A percentile compares a stretch with the other conserved stretches of the same genome.
These are phyloP conservation scores for Crematogaster levior DNA, from an alignment of 2,888 invertebrate species.

Conservation along the genomic window DNA sequence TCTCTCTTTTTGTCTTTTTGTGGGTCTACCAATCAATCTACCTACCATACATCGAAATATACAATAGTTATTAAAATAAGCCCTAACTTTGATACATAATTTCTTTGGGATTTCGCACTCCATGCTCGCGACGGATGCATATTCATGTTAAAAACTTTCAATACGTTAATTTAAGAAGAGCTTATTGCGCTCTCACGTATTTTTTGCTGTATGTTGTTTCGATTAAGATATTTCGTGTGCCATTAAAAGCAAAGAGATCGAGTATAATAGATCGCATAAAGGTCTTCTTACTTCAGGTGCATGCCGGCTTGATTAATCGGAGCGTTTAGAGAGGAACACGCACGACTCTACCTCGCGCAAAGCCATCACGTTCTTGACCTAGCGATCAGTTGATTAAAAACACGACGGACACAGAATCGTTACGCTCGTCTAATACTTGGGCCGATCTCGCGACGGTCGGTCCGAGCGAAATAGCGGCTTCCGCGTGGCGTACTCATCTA, in stretches of 20 bases:
- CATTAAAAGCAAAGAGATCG: neutral
- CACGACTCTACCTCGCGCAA: constrained; percentile 25
- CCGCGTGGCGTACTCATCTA: neutral
- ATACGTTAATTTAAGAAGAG: neutral
- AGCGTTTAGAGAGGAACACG: constrained; percentile 24
- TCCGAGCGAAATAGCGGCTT: neutral
- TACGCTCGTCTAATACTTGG: constrained; percentile 45
- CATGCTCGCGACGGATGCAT: neutral
- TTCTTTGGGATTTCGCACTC: neutral
- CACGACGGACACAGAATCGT: constrained; percentile 3
- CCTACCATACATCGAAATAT: neutral
- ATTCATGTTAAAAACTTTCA: neutral
- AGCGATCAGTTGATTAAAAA: constrained; percentile 43
- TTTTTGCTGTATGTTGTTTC: neutral
- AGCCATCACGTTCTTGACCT: constrained; percentile 53
- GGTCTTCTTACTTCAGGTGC: neutral
- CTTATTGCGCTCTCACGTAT: neutral
- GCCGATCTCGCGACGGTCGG: constrained; percentile 44
- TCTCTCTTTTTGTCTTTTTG: neutral
- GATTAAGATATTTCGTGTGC: neutral
- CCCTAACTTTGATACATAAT: neutral
- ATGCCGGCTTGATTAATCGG: constrained; percentile 20
- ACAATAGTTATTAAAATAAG: neutral
- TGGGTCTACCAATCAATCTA: neutral
- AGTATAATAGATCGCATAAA: neutral